Evolutionary conservation across 2,888 invertebrate species (phyloP), one percentile per base, ranked within the genome.

Genomic region (Chrysopilus asiliformis): DNA sequence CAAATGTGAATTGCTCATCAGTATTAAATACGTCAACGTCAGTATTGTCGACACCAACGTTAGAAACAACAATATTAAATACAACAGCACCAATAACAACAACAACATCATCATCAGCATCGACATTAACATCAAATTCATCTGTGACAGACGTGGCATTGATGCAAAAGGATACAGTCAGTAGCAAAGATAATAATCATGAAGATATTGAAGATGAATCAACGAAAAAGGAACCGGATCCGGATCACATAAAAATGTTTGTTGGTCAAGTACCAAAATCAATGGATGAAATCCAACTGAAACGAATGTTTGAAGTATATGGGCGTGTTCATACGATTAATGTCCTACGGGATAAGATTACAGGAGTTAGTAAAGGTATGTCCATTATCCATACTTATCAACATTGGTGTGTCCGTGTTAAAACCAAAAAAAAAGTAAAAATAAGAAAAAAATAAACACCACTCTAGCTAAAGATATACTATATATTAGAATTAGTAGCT

Each of bases 201-300:
- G 10, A 22, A 22, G 28, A 36, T 22, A 13, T 9, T 3, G 45
- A 45, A 7, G 43, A 50, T 42, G 59, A 59, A 32, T 42, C 49
- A 30, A 38, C 45, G 41, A 60, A 58, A 45, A 85, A 85, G 55
- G 77, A 90, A 67, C 97, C 97, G 7, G 97, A 98, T 66, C 79
- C 87, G 18, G 97, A 98, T 67, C 89, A 89, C 57, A 97, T 98
- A 58, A 98, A 74, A 70, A 97, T 98, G 95, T 98, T 98, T 68
- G 95, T 98, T 41, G 90, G 90, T 18, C 90, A 94, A 68, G 87
- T 98, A 52, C 97, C 97, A 29, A 77, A 93, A 43, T 81, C 85
- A 49, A 93, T 95, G 94, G 89, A 90, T 66, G 97, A 98, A 67
- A 78, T 79, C 55, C 93, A 95, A 60, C 75, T 97, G 38, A 76